Conservation (phyloP, 2,888 invertebrate genomes). For the Bruchidius siliquastri region DNA sequence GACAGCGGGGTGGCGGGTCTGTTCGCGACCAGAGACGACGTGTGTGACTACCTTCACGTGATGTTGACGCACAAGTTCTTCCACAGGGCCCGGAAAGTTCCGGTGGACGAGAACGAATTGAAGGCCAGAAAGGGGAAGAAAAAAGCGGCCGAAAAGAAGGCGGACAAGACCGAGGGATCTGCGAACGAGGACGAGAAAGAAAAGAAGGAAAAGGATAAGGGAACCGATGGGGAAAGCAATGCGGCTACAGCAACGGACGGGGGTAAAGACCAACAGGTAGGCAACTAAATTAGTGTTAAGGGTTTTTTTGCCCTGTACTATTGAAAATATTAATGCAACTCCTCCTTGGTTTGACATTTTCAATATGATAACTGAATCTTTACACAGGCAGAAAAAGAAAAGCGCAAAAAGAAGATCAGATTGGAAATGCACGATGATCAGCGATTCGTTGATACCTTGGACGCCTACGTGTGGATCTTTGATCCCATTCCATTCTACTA, state of each 20-base stretch:
- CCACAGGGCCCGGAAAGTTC: slow-evolving; percentile 88
- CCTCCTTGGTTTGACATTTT: not conserved
- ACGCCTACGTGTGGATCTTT: slow-evolving; percentile 98
- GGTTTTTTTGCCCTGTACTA: no score
- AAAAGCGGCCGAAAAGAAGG: slow-evolving; percentile 43
- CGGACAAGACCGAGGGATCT: slow-evolving; percentile 46
- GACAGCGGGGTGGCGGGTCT: slow-evolving; percentile 50
- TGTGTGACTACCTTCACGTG: slow-evolving; percentile 72
- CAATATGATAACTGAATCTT: slow-evolving; percentile 8
- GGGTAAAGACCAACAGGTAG: slow-evolving; percentile 42
- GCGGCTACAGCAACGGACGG: slow-evolving; percentile 46
- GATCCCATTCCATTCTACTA: slow-evolving; percentile 93
- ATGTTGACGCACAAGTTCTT: slow-evolving; percentile 92
- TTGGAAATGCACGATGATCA: slow-evolving; percentile 98
- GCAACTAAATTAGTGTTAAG: not conserved
- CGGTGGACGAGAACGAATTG: slow-evolving; percentile 65
- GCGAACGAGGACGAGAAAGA: slow-evolving; percentile 53
- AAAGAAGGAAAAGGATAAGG: slow-evolving; percentile 47
- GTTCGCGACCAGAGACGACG: slow-evolving; percentile 78
- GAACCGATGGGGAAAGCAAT: slow-evolving; percentile 51
- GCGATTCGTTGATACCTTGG: slow-evolving; percentile 85
- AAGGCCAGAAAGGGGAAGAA: slow-evolving; percentile 49
- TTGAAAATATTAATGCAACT: no score
- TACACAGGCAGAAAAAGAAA: slow-evolving; percentile 54
- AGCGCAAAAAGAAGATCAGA: slow-evolving; percentile 84